Evolutionary conservation across 2,797 vertebrate genomes (phyloP).

Genomic region (Lophius americanus): DNA sequence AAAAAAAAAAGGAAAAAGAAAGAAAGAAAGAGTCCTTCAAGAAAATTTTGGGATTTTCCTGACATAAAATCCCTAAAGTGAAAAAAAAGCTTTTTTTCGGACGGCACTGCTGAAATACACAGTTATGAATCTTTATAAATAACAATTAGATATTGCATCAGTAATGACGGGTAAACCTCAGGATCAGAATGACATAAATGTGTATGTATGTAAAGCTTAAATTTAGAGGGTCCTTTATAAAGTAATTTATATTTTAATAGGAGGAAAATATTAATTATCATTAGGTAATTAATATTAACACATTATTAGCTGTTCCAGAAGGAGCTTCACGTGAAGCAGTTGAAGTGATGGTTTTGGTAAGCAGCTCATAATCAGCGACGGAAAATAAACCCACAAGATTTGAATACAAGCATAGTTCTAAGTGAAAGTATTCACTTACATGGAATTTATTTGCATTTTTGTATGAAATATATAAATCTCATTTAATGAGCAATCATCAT

Average conservation of each 20-base stretch:
- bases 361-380: conserved; percentile 47
- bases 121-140: conserved; percentile 79
- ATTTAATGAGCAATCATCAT: conserved; percentile 23
- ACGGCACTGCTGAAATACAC: conserved; percentile 65
- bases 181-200: conserved; percentile 35
- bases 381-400: conserved; percentile 63
- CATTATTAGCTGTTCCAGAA: conserved; percentile 31
- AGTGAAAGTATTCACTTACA: conserved; percentile 16
- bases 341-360: conserved; percentile 36
- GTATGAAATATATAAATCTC: conserved; percentile 21
- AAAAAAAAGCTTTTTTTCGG: conserved; percentile 69
- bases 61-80: conserved; percentile 72
- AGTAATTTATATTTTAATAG: conserved; percentile 7
- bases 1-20: background rate
- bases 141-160: conserved; percentile 76
- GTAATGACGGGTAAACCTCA: conserved; percentile 55
- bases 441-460: conserved; percentile 14
- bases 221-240: too few species aligned
- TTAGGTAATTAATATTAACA: conserved; percentile 16
- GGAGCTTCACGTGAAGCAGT: conserved; percentile 25
- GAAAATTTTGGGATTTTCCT: conserved; percentile 71
- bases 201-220: too few species aligned
- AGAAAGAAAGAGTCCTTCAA: conserved; percentile 59
- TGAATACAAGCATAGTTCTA: conserved; percentile 25
- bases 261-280: conserved; percentile 10